Evolutionary conservation across 2,797 vertebrate genomes (phyloP).

Genomic region (Muraenolepis orangiensis): DNA sequence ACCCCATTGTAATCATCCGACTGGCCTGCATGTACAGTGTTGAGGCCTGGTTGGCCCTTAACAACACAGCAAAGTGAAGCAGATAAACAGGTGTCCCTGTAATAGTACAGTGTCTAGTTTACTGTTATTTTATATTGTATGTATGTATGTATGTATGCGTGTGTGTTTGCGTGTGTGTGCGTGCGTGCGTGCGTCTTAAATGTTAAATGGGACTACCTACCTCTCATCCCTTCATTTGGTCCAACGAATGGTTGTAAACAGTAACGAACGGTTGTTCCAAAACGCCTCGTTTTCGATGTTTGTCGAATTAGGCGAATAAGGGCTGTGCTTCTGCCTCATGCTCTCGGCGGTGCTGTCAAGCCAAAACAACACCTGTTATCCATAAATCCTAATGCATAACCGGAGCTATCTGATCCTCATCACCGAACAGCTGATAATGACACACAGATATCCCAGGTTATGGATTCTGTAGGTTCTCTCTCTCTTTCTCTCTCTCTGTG

Average conservation of each 20-base stretch:
- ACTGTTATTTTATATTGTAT: conserved; percentile 12
- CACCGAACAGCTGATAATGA: conserved; percentile 60
- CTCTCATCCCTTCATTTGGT: conserved; percentile 63
- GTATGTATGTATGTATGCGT: neutral
- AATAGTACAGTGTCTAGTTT: conserved; percentile 23
- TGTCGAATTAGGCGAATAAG: conserved; percentile 48
- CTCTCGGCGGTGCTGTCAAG: conserved; percentile 54
- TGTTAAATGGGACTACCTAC: conserved; percentile 52
- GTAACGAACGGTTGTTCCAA: conserved; percentile 34
- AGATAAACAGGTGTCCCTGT: conserved; percentile 72
- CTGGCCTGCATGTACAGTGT: neutral
- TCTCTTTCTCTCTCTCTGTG: too few species aligned
- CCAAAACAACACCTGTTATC: conserved; percentile 73
- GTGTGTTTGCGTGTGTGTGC: neutral
- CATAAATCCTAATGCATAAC: conserved; percentile 58
- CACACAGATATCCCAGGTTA: conserved; percentile 41
- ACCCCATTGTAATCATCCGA: neutral
- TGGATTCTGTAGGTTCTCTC: conserved; percentile 32
- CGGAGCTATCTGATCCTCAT: conserved; percentile 47
- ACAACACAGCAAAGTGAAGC: conserved; percentile 47
- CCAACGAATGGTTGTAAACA: conserved; percentile 38
- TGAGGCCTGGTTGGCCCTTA: conserved; percentile 66
- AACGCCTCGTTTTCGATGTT: conserved; percentile 57
- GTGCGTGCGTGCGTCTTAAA: neutral
- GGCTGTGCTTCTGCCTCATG: conserved; percentile 56